Conservation (phyloP, 2,888 invertebrate species). For the Thyatira batis region DNA sequence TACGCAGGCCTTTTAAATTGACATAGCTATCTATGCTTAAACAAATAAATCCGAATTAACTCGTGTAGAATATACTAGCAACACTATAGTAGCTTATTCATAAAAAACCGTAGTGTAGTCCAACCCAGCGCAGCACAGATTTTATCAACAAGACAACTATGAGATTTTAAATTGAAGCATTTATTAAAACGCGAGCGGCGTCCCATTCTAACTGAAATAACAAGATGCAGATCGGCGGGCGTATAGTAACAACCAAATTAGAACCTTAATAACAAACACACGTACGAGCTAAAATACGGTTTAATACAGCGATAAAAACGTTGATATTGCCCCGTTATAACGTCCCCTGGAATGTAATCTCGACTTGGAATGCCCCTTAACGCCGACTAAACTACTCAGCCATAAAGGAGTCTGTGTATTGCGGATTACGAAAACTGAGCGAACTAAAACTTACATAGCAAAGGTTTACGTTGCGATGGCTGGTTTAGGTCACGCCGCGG, state of each 20-base stretch:
- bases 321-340: constrained; percentile 48
- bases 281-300: constrained; percentile 42
- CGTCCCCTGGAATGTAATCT: constrained; percentile 51
- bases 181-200: not conserved
- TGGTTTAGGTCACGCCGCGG: too few relatives aligned
- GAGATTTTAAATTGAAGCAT: not conserved
- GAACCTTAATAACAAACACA: constrained; percentile 46
- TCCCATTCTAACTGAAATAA: not conserved
- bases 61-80: too few relatives aligned
- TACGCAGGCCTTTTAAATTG: too few relatives aligned
- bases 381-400: constrained; percentile 10
- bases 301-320: constrained; percentile 56
- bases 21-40: too few relatives aligned
- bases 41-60: too few relatives aligned
- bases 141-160: not conserved
- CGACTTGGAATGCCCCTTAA: constrained; percentile 20
- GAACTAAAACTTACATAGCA: not conserved
- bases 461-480: too few relatives aligned
- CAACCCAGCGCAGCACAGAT: too few relatives aligned
- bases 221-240: constrained; percentile 12
- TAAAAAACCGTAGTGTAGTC: too few relatives aligned
- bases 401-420: constrained; percentile 29
- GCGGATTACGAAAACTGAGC: constrained; percentile 24
- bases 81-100: too few relatives aligned
- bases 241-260: constrained; percentile 34